These are phyloP conservation scores for Euthynnus affinis DNA, from an alignment of 2,797 vertebrate species.

Conservation along the genomic window DNA sequence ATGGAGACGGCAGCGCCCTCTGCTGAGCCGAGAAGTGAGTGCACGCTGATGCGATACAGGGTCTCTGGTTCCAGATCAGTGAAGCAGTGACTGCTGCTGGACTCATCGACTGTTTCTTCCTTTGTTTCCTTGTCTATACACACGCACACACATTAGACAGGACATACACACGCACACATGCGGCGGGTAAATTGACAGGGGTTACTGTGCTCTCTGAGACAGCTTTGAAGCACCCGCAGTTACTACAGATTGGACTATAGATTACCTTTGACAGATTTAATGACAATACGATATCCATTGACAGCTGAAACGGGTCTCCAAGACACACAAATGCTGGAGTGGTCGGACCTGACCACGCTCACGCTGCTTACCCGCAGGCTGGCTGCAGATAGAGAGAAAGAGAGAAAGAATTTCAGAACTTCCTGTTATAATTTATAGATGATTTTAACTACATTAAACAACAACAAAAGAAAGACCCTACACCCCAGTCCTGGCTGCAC, in stretches of 20 bases:
- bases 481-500: too few relatives aligned
- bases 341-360: constrained; percentile 85
- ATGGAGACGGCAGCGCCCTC: constrained; percentile 88
- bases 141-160: constrained; percentile 18
- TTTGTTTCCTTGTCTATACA: constrained; percentile 80
- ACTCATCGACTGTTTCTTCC: constrained; percentile 74
- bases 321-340: constrained; percentile 86
- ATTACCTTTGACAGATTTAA: constrained; percentile 86
- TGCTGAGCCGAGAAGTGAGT: constrained; percentile 81
- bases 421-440: too few relatives aligned
- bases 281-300: constrained; percentile 82
- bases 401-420: neutral
- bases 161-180: constrained; percentile 29
- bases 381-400: constrained; percentile 68
- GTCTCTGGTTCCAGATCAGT: constrained; percentile 81
- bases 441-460: too few relatives aligned
- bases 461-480: too few relatives aligned
- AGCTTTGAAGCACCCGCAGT: neutral
- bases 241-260: neutral
- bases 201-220: neutral
- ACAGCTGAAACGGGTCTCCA: constrained; percentile 85
- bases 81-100: constrained; percentile 86
- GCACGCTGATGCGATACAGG: constrained; percentile 86
- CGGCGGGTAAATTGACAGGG: neutral
- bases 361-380: constrained; percentile 87